Percentiles rank a stretch among this genome's conserved stretches.
phyloP scores from a whole-genome alignment of 2,113 vertebrate species.

The Crocuta crocuta region DNA sequence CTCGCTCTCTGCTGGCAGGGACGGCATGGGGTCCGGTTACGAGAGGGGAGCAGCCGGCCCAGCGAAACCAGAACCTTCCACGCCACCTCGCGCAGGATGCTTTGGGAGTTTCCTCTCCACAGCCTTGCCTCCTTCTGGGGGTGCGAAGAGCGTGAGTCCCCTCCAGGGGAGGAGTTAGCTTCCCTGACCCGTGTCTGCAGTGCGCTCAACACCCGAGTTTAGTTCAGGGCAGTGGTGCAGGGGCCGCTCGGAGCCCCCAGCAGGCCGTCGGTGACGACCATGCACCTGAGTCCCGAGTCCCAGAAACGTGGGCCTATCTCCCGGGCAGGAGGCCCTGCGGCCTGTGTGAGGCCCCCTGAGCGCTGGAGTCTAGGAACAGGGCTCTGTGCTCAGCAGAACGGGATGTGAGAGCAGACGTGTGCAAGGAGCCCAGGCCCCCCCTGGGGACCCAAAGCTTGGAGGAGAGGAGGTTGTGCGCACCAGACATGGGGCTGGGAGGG shows the following conservation, averaged over 20 bases:
- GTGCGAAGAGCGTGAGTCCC: rapidly evolving
- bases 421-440: rapidly evolving
- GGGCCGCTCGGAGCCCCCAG: rapidly evolving
- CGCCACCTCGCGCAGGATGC: rapidly evolving
- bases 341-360: rapidly evolving
- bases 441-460: background rate
- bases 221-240: rapidly evolving
- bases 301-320: background rate
- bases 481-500: background rate
- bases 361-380: background rate
- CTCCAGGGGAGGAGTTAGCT: background rate
- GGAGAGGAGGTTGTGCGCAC: rapidly evolving
- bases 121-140: background rate
- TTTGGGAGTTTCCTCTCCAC: background rate
- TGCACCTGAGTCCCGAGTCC: rapidly evolving
- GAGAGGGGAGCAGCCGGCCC: too few relatives aligned
- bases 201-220: too few relatives aligned
- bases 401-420: rapidly evolving
- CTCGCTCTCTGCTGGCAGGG: background rate
- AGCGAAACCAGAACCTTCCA: background rate
- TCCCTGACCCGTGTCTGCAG: rapidly evolving
- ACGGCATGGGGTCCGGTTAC: rapidly evolving
- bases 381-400: background rate
- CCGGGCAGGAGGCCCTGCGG: background rate
- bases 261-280: rapidly evolving